These are phyloP conservation scores for Eretmochelys imbricata DNA, from an alignment of 2,113 vertebrate species.

Conservation along the genomic window DNA sequence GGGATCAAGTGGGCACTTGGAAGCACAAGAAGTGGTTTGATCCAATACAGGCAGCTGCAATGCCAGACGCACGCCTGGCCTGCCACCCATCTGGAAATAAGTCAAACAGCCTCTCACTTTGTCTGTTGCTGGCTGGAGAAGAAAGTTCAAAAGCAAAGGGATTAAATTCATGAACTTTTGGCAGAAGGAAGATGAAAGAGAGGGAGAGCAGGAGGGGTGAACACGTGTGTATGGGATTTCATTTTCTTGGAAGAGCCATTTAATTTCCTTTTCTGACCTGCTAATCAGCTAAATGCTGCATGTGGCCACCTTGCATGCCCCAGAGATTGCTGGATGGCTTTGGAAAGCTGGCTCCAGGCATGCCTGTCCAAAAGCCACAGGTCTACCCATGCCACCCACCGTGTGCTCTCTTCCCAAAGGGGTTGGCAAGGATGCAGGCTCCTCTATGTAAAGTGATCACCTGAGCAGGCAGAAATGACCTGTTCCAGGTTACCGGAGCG, in stretches of 20 bases:
- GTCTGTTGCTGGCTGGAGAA: background rate
- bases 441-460: background rate
- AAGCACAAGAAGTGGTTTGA: background rate
- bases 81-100: background rate
- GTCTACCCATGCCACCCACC: background rate
- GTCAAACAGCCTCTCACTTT: background rate
- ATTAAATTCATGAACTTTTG: rapidly evolving
- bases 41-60: background rate
- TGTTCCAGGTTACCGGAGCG: background rate
- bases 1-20: background rate
- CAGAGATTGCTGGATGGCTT: background rate
- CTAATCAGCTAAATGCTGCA: background rate
- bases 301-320: background rate
- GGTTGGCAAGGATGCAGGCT: background rate
- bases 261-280: background rate
- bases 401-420: background rate
- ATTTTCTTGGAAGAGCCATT: background rate
- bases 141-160: background rate
- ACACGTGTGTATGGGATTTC: rapidly evolving
- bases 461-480: rapidly evolving
- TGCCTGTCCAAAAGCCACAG: background rate
- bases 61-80: background rate
- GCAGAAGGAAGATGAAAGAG: background rate
- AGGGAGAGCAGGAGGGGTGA: background rate
- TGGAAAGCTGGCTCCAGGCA: background rate